phyloP scores from a whole-genome alignment of 2,888 invertebrate genomes.

The Eristalis tenax region DNA sequence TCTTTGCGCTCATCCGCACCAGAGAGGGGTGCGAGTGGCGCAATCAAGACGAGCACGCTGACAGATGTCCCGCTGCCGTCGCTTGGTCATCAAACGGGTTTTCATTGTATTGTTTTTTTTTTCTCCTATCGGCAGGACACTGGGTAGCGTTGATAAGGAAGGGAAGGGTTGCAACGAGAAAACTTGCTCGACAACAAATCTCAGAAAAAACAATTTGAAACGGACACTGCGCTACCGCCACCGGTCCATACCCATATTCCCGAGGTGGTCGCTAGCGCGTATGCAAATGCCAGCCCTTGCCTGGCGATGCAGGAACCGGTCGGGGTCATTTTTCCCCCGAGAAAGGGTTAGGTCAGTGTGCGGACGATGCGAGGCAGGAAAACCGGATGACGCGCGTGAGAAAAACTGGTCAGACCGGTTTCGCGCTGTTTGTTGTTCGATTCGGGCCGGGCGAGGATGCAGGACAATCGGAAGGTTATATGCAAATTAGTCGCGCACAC shows the following conservation, averaged over 20 bases:
- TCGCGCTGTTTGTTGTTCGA: background rate
- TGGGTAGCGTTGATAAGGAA: background rate
- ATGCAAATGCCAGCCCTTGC: conserved; percentile 43
- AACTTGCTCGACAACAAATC: conserved; percentile 66
- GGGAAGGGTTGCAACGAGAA: conserved; percentile 40
- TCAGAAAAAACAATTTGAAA: conserved; percentile 29
- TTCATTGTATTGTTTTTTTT: background rate
- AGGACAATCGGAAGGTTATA: conserved; percentile 15
- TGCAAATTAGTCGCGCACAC: conserved; percentile 23
- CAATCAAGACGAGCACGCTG: background rate
- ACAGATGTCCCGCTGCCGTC: conserved; percentile 40
- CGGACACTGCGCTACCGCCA: conserved; percentile 46
- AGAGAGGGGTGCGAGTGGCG: conserved; percentile 3
- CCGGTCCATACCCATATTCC: background rate
- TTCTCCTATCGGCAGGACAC: no score
- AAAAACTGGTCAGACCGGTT: conserved; percentile 66
- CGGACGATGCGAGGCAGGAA: conserved; percentile 12
- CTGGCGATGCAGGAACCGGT: background rate
- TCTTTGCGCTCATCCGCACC: conserved; percentile 4
- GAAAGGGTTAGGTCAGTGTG: conserved; percentile 67
- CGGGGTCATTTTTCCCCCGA: conserved; percentile 43
- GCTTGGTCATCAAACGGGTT: conserved; percentile 64
- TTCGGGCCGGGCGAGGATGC: background rate
- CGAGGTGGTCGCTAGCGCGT: background rate
- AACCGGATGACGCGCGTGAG: conserved; percentile 47